Base-by-base conservation (phyloP, 2,113 vertebrate species). In the Arothron firmamentum region DNA sequence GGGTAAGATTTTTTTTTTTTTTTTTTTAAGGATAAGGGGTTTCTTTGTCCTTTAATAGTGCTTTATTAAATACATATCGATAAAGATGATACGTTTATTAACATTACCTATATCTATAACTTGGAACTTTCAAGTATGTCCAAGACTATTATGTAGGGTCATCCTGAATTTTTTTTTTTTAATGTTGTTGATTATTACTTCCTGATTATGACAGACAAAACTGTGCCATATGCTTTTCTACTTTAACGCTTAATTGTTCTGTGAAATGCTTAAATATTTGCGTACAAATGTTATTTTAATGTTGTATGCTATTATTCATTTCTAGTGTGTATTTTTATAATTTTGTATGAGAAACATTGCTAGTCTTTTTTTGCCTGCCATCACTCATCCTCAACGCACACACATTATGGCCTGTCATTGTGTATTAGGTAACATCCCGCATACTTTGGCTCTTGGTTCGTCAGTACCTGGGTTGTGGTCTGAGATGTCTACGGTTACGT, bases 391-490 rank as follows among this genome's bases (percentile, higher is more conserved):
- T 31, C 15, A 56, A 65, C 43, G 49, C 45, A 56, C 52, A 56
- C 52, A 50, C 23, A 38, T 45, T 52, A 57, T 67, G 49, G 20
- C 28, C 55, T 67, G 25, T 62, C 47, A 21, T 61, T 59, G 17
- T 78, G 52, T 79, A 57, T 67, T 65, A 92, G 91, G 85, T 91
- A 81, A 88, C 88, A 2, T 89, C 88, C 14, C 89, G 89, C 31
- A 83, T 90, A 54, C 89, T 92, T 21, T 92, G 91, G 91, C 65
- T 84, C 49, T 67, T 92, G 48, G 72, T 91, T 58, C 88, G 90
- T 55, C 90, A 90, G 73, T 92, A 90, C 77, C 77, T 92, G 46
- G 90, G 90, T 48, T 87, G 84, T 23, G 91, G 91, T 25, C 78
- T 92, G 38, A 74, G 89, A 51, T 84, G 65, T 56, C 81, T 92